phyloP scores from a whole-genome alignment of 2,888 invertebrate genomes.

The Lymantria dispar region DNA sequence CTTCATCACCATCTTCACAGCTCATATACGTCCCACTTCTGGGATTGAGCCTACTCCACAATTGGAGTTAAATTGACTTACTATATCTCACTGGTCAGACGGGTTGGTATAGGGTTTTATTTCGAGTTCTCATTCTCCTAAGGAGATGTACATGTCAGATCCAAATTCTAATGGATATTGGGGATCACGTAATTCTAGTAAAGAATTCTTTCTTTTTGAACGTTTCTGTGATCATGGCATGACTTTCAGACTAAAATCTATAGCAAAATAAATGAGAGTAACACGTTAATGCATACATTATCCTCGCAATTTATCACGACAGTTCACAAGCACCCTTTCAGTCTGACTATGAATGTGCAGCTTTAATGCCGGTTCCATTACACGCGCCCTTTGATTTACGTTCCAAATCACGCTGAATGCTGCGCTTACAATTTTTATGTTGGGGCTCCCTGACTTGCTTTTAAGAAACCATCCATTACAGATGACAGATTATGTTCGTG shows the following conservation, averaged over 20 bases:
- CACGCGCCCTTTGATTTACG: conserved; percentile 42
- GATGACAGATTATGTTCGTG: not conserved
- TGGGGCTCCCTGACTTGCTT: conserved; percentile 8
- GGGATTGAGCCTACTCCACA: too few relatives aligned
- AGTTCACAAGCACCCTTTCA: conserved; percentile 14
- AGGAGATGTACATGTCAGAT: too few relatives aligned
- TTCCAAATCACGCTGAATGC: conserved; percentile 31
- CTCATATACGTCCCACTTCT: too few relatives aligned
- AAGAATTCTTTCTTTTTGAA: too few relatives aligned
- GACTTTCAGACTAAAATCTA: not conserved
- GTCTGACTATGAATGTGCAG: conserved; percentile 18
- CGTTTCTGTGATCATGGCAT: too few relatives aligned
- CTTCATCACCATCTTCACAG: too few relatives aligned
- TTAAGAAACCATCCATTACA: conserved; percentile 5
- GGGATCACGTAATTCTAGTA: too few relatives aligned
- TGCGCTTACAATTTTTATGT: conserved; percentile 31
- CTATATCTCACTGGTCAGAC: too few relatives aligned
- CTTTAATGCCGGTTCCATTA: conserved; percentile 24
- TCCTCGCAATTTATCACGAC: conserved; percentile 14
- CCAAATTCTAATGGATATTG: too few relatives aligned
- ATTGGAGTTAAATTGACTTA: too few relatives aligned
- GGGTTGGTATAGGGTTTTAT: too few relatives aligned
- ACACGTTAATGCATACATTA: conserved; percentile 5
- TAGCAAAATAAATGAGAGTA: not conserved
- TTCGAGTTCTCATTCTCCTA: too few relatives aligned